These are phyloP conservation scores for Eremobia ochroleuca DNA, from an alignment of 2,888 invertebrate genomes.

Conservation along the genomic window DNA sequence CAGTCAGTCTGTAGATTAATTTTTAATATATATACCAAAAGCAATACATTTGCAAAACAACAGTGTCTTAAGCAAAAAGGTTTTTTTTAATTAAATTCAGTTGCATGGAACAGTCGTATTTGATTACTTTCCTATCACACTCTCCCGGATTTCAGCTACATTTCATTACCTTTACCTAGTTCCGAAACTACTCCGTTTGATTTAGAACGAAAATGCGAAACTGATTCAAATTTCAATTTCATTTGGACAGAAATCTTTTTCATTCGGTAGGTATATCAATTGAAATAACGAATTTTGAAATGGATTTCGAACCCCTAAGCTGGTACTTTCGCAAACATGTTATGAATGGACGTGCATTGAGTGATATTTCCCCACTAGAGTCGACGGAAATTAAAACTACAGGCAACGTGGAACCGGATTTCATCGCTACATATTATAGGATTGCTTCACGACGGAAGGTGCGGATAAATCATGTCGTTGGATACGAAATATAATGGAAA, in stretches of 20 bases:
- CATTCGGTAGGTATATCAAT: conserved; percentile 3
- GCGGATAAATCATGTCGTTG: not conserved
- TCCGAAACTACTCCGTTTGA: conserved; percentile 18
- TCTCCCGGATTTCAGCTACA: conserved; percentile 9
- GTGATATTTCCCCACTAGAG: conserved; percentile 45
- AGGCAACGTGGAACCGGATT: conserved; percentile 27
- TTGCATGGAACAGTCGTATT: conserved; percentile 11
- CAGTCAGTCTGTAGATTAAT: too few species aligned
- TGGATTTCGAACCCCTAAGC: conserved; percentile 24
- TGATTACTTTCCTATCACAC: conserved; percentile 18
- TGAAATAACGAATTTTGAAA: conserved; percentile 22
- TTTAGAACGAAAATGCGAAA: conserved; percentile 32
- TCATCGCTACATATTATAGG: conserved; percentile 13
- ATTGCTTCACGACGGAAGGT: not conserved
- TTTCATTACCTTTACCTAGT: conserved; percentile 25
- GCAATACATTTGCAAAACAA: not conserved
- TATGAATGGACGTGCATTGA: conserved; percentile 37
- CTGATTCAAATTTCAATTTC: conserved; percentile 30
- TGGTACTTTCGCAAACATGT: conserved; percentile 12
- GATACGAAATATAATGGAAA: not conserved
- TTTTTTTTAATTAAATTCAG: conserved; percentile 10
- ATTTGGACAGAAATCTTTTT: conserved; percentile 31
- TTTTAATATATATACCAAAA: not conserved
- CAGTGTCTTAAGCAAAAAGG: not conserved
- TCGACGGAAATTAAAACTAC: conserved; percentile 58